Base-by-base conservation (phyloP, 1,140 invertebrate genomes). In the Drosophila neocordata region DNA sequence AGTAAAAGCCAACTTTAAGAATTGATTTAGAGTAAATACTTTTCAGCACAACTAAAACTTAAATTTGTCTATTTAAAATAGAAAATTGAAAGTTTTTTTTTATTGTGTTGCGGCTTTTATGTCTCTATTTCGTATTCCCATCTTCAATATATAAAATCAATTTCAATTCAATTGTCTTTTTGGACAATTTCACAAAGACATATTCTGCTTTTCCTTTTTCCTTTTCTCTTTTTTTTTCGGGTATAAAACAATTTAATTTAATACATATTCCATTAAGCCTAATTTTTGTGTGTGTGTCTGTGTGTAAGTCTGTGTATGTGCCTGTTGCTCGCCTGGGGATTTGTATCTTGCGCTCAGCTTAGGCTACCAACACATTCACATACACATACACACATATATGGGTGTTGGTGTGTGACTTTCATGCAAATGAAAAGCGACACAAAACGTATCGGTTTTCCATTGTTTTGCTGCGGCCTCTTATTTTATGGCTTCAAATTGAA, bases 401-500 rank as follows among this genome's bases (percentile, higher is more conserved):
- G 44, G 18, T 51, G 55, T 44, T 55, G 18, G 37, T 38, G 31
- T 69, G 60, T 60, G 31, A 24, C 20, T 48, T 48, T 55, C 59
- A 69, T 80, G 73, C 62, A 80, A 80, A 80, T 80, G 61, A 76
- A 71, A 53, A 73, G 13, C 51, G 44, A 76, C 57, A 66, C 52
- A 59, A 63, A 66, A 59, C 51, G 52, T 71, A 80, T 63, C 65
- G 51, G 27, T 34, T 76, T 63, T 69, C 64, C 65, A 80, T 80
- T 72, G 72, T 67, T 79, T 67, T 37, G 41, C 27, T 77, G 57
- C 22, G 61, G 41, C 58, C 37, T 65, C 12, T 37, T 56, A 51
- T 76, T 76, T 76, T 69, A 76, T 80, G 48, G 60, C 27, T 34
- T 79, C 65, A 74, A 78, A 74, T 80, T 65, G 59, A 77, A 81